phyloP scores from a whole-genome alignment of 2,888 invertebrate species.

The Hedychridium roseum region DNA sequence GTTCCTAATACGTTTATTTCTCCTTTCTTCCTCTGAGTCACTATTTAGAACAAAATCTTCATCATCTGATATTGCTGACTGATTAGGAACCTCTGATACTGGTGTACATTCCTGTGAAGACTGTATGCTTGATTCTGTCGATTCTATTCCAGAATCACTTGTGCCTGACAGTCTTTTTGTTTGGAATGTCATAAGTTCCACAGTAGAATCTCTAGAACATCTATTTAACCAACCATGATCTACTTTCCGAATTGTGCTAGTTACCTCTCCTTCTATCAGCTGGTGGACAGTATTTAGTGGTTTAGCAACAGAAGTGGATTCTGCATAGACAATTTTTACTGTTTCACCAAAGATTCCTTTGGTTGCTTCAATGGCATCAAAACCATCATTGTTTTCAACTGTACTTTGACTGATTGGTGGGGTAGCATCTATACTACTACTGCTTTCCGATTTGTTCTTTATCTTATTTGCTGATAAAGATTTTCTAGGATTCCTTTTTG shows the following conservation, averaged over 20 bases:
- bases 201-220: constrained; percentile 52
- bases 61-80: constrained; percentile 64
- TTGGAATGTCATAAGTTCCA: constrained; percentile 24
- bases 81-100: not conserved
- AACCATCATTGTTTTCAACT: constrained; percentile 18
- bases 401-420: too few species aligned
- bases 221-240: constrained; percentile 71
- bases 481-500: constrained; percentile 81
- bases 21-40: constrained; percentile 70
- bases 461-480: constrained; percentile 63
- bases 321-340: constrained; percentile 43
- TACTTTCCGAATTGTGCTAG: constrained; percentile 53
- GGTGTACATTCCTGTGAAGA: constrained; percentile 22
- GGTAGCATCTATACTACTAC: constrained; percentile 22
- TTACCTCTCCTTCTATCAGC: constrained; percentile 41
- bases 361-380: constrained; percentile 16
- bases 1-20: constrained; percentile 66
- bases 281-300: constrained; percentile 56
- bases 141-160: constrained; percentile 57
- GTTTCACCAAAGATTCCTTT: constrained; percentile 38
- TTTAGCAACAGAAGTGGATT: constrained; percentile 34
- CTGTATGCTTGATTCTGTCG: constrained; percentile 42
- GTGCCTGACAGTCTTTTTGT: constrained; percentile 39
- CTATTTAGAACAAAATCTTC: constrained; percentile 77
- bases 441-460: constrained; percentile 48